Percentiles rank a stretch among this genome's conserved stretches.
phyloP scores from a whole-genome alignment of 2,113 vertebrate species.

The Aplodontia rufa region DNA sequence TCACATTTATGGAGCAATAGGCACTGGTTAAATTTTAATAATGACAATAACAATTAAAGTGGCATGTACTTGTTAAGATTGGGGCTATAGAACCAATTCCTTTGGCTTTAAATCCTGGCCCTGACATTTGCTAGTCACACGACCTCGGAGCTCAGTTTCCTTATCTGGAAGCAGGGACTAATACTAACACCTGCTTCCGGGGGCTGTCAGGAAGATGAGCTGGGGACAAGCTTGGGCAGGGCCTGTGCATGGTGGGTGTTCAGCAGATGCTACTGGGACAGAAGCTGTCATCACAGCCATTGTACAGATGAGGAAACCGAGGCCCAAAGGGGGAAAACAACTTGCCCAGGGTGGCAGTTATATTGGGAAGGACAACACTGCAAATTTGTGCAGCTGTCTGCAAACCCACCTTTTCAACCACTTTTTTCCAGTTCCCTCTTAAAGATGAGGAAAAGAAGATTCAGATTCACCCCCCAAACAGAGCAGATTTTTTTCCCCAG shows the following conservation, averaged over 20 bases:
- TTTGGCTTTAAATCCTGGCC: not conserved
- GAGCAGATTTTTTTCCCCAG: not conserved
- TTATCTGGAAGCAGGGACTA: not conserved
- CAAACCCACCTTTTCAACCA: not conserved
- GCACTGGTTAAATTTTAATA: not conserved
- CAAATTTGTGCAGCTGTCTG: not conserved
- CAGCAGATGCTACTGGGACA: not conserved
- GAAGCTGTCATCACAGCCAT: not conserved
- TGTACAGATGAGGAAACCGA: not conserved
- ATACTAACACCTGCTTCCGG: not conserved
- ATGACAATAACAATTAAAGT: not conserved
- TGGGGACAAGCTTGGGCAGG: accelerated
- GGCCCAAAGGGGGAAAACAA: not conserved
- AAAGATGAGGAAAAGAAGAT: not conserved
- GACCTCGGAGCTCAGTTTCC: not conserved
- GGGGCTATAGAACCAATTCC: not conserved
- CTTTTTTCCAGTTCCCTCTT: not conserved
- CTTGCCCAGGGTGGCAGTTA: not conserved
- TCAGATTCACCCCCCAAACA: not conserved
- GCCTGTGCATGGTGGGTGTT: not conserved
- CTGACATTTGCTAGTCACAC: not conserved
- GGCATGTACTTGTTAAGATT: not conserved
- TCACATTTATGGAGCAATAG: accelerated
- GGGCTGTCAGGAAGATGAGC: not conserved
- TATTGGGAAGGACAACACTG: not conserved